These are phyloP conservation scores for Australoheros scitulus DNA, from an alignment of 2,113 vertebrate species.

Conservation along the genomic window DNA sequence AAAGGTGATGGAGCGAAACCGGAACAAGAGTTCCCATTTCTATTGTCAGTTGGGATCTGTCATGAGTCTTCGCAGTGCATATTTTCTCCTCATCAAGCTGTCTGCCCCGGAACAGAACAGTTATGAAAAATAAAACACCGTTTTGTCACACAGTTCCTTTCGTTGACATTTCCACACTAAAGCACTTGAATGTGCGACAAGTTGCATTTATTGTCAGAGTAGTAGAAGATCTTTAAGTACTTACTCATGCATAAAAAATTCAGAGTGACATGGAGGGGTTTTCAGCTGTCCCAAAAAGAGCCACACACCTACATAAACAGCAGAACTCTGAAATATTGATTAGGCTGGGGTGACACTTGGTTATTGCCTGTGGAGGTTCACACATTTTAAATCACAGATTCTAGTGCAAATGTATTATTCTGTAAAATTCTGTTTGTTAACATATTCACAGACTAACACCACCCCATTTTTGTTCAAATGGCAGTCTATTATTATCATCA, in stretches of 20 bases:
- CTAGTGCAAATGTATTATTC: background rate
- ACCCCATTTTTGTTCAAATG: too few relatives aligned
- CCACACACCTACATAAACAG: background rate
- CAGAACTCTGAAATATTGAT: slow-evolving; percentile 13
- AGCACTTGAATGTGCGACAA: slow-evolving; percentile 10
- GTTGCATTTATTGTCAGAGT: slow-evolving; percentile 12
- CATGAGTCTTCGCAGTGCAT: background rate
- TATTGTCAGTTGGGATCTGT: background rate
- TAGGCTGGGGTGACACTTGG: background rate
- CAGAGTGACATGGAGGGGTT: background rate
- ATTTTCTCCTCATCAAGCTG: background rate
- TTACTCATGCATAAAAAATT: slow-evolving; percentile 2
- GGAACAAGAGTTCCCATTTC: background rate
- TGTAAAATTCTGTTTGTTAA: too few relatives aligned
- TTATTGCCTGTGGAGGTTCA: background rate
- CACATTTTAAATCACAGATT: background rate
- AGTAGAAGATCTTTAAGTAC: background rate
- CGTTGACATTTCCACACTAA: background rate
- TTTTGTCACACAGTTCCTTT: background rate
- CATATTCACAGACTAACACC: too few relatives aligned
- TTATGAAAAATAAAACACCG: background rate
- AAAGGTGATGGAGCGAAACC: background rate
- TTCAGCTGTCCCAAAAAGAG: background rate
- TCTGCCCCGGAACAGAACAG: background rate
- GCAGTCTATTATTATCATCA: too few relatives aligned